These are phyloP conservation scores for Lerema accius DNA, from an alignment of 1,140 invertebrate species.

Conservation along the genomic window DNA sequence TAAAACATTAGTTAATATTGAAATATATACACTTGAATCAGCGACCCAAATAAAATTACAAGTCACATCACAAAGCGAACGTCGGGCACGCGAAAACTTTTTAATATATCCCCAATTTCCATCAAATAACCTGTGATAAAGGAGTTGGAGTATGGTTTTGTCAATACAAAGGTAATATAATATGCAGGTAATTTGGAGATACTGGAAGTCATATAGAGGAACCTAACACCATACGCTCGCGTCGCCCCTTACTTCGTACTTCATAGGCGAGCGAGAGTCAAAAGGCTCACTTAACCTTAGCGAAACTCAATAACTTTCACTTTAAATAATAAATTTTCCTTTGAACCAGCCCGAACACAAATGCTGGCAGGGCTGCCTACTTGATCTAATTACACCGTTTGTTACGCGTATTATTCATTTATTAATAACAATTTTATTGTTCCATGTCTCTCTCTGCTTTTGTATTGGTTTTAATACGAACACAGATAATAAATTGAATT, in stretches of 20 bases:
- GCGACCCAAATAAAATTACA: background rate
- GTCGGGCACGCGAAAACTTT: background rate
- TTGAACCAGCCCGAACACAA: constrained; percentile 68
- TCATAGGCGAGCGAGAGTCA: constrained; percentile 68
- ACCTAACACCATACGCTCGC: constrained; percentile 61
- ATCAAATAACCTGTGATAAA: constrained; percentile 14
- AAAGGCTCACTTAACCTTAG: constrained; percentile 79
- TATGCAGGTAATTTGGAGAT: constrained; percentile 59
- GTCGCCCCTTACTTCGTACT: constrained; percentile 53
- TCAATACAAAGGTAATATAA: constrained; percentile 50
- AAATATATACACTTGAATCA: background rate
- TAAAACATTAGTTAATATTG: too few relatives aligned
- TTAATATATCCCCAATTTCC: constrained; percentile 15
- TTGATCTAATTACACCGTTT: constrained; percentile 42
- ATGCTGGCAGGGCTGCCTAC: constrained; percentile 60
- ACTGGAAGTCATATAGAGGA: constrained; percentile 58
- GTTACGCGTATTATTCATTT: constrained; percentile 24
- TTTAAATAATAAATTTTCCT: constrained; percentile 80
- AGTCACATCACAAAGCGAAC: background rate
- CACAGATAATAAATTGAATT: too few relatives aligned
- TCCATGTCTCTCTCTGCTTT: too few relatives aligned
- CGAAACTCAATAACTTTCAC: constrained; percentile 80
- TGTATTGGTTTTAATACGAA: too few relatives aligned
- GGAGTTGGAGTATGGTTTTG: constrained; percentile 22
- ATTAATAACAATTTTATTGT: constrained; percentile 23